These are phyloP conservation scores for Agrochola litura DNA, from an alignment of 2,888 invertebrate species.

Conservation along the genomic window DNA sequence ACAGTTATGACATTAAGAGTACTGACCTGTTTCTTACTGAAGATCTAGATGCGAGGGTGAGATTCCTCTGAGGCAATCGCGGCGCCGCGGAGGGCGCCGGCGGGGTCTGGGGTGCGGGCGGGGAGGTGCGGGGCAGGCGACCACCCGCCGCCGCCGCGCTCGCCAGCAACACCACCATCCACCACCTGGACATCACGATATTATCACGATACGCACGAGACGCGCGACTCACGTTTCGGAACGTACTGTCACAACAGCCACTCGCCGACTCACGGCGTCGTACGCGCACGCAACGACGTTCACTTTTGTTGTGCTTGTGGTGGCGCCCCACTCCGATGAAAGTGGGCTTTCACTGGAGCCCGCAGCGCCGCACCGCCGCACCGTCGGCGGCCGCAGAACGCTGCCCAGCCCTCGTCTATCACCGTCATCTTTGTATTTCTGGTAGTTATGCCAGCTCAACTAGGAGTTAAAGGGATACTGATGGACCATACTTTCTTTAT, in stretches of 20 bases:
- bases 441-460: background rate
- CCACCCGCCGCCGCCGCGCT: slow-evolving; percentile 85
- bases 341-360: slow-evolving; percentile 87
- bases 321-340: slow-evolving; percentile 87
- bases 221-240: slow-evolving; percentile 80
- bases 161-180: slow-evolving; percentile 84
- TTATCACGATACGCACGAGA: slow-evolving; percentile 77
- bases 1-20: slow-evolving; percentile 10
- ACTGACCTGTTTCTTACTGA: slow-evolving; percentile 89
- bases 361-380: slow-evolving; percentile 64
- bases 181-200: slow-evolving; percentile 85
- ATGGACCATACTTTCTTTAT: background rate
- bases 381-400: slow-evolving; percentile 50
- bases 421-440: background rate
- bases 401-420: slow-evolving; percentile 29
- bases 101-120: slow-evolving; percentile 87
- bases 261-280: slow-evolving; percentile 78
- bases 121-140: slow-evolving; percentile 85
- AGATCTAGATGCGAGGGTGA: slow-evolving; percentile 85
- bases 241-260: slow-evolving; percentile 81
- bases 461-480: background rate
- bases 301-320: slow-evolving; percentile 85
- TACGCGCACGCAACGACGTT: slow-evolving; percentile 83
- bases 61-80: slow-evolving; percentile 85
- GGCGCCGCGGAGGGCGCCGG: slow-evolving; percentile 91